phyloP scores from a whole-genome alignment of 2,888 invertebrate species.

The Ormyrus pomaceus region DNA sequence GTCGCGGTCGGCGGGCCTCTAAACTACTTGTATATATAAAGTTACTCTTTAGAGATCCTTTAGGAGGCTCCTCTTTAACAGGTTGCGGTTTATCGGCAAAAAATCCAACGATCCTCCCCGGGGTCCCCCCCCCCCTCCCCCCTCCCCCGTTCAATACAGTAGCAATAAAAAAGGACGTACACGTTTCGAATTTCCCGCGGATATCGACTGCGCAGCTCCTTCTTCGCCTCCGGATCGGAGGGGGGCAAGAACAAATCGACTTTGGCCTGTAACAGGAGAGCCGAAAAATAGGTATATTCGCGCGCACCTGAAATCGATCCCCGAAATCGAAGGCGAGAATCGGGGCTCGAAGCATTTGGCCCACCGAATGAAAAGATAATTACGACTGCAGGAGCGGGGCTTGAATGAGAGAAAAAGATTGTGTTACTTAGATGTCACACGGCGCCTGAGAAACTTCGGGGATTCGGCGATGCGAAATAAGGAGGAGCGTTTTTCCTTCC shows the following conservation, averaged over 20 bases:
- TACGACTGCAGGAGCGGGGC: not conserved
- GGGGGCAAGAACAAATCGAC: slow-evolving; percentile 33
- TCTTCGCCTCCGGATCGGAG: not conserved
- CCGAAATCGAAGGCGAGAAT: slow-evolving; percentile 47
- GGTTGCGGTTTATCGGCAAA: slow-evolving; percentile 29
- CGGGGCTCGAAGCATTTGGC: not conserved
- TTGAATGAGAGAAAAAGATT: slow-evolving; percentile 33
- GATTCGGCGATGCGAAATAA: not conserved
- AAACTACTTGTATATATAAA: slow-evolving; percentile 27
- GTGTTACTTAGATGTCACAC: slow-evolving; percentile 11
- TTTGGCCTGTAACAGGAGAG: slow-evolving; percentile 40
- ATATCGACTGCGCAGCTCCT: slow-evolving; percentile 3
- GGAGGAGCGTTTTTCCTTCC: too few relatives aligned
- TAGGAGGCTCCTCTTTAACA: slow-evolving; percentile 10
- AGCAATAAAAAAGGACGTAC: slow-evolving; percentile 39
- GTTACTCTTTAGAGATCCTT: not conserved
- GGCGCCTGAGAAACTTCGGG: slow-evolving; percentile 6
- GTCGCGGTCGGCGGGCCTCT: slow-evolving; percentile 5
- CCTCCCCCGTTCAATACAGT: slow-evolving; percentile 42
- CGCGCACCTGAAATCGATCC: slow-evolving; percentile 47
- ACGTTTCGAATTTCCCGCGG: slow-evolving; percentile 38
- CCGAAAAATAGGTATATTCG: slow-evolving; percentile 35
- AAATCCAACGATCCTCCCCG: slow-evolving; percentile 10
- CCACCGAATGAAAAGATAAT: slow-evolving; percentile 36
- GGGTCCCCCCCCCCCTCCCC: too few relatives aligned